Evolutionary conservation across 2,797 vertebrate genomes (phyloP).

Genomic region (Pseudochirops cupreus): DNA sequence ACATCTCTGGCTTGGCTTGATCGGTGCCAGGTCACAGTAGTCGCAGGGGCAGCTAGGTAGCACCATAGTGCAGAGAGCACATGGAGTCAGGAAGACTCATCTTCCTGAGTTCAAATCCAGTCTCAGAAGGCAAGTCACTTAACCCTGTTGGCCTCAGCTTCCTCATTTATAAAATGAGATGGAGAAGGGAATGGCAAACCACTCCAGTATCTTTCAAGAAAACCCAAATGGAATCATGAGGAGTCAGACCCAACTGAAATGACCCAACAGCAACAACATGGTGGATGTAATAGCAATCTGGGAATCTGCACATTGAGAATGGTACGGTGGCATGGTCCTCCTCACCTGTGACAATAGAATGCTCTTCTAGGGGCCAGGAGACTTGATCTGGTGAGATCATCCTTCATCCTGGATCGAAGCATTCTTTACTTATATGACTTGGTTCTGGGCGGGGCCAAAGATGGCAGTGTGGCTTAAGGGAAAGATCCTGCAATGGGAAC

Average conservation of each 20-base stretch:
- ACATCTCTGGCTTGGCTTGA: background rate
- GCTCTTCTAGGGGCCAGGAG: background rate
- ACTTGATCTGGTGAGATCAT: background rate
- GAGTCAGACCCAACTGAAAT: background rate
- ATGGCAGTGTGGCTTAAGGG: background rate
- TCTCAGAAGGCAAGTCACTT: background rate
- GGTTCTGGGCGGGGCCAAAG: background rate
- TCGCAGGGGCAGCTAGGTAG: background rate
- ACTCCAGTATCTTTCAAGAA: background rate
- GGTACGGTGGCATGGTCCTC: background rate
- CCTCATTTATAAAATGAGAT: background rate
- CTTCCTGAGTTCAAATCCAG: background rate
- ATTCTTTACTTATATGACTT: background rate
- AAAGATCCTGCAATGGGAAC: background rate
- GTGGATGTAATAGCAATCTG: background rate
- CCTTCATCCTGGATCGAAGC: background rate
- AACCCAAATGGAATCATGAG: background rate
- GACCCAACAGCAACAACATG: background rate
- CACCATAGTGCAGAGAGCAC: background rate
- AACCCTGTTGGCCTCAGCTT: background rate
- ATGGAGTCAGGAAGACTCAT: background rate
- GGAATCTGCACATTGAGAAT: background rate
- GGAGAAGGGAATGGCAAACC: background rate
- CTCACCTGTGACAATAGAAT: background rate
- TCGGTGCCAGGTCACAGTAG: background rate